Percentiles rank a stretch among this genome's conserved stretches.
Evolutionary conservation across 2,113 vertebrate species (phyloP).

Genomic region (Campylorhamphus procurvoides): DNA sequence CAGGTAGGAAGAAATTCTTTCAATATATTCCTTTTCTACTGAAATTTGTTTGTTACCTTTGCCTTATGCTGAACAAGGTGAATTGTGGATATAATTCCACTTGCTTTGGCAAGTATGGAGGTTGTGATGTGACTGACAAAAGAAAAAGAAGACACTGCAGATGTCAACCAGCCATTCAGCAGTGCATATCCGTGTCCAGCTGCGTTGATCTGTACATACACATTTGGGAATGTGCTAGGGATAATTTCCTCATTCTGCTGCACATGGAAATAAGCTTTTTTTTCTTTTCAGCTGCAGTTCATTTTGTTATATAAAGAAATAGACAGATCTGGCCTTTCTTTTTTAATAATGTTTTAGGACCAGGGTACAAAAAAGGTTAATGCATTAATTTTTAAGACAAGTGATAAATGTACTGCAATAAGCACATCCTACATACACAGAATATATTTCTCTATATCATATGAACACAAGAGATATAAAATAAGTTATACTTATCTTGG

Average conservation of each 20-base stretch:
- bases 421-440: constrained; percentile 71
- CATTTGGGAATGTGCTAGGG: not conserved
- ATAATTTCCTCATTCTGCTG: not conserved
- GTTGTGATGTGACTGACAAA: not conserved
- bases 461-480: constrained; percentile 78
- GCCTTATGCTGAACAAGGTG: not conserved
- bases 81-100: not conserved
- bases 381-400: constrained; percentile 65
- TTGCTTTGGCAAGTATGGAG: not conserved
- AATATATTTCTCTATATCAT: constrained; percentile 73
- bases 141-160: not conserved
- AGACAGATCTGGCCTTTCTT: constrained; percentile 45
- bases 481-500: constrained; percentile 76
- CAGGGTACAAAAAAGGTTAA: constrained; percentile 75
- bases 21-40: not conserved
- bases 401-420: constrained; percentile 68
- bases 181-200: not conserved
- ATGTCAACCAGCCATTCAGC: not conserved
- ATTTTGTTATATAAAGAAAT: constrained; percentile 2
- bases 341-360: constrained; percentile 65
- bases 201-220: not conserved
- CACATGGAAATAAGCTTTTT: not conserved
- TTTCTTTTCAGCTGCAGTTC: not conserved
- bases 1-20: not conserved
- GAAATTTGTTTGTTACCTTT: not conserved